phyloP scores from a whole-genome alignment of 1,140 invertebrate species.

The Nephila pilipes region DNA sequence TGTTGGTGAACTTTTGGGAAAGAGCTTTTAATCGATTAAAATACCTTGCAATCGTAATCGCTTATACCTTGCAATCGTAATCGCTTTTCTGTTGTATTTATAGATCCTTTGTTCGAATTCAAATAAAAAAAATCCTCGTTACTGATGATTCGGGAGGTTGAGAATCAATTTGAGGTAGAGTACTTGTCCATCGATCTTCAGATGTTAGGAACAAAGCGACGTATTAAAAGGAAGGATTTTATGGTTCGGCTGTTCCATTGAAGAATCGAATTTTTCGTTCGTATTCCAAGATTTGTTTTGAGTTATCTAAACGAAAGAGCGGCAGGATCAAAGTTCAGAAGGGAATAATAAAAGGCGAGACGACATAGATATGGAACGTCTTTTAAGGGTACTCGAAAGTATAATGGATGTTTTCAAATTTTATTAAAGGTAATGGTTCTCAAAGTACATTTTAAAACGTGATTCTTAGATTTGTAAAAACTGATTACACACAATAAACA shows the following conservation, averaged over 20 bases:
- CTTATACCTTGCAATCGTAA: conserved; percentile 23
- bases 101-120: conserved; percentile 30
- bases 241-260: conserved; percentile 20
- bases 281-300: conserved; percentile 9
- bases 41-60: conserved; percentile 27
- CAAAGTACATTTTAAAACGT: not conserved
- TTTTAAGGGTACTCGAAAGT: not conserved
- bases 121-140: conserved; percentile 26
- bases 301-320: not conserved
- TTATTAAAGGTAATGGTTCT: not conserved
- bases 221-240: conserved; percentile 32
- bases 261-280: not conserved
- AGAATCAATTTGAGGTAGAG: conserved; percentile 18
- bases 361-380: not conserved
- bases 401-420: not conserved
- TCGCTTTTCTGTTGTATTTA: conserved; percentile 27
- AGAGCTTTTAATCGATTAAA: conserved; percentile 23
- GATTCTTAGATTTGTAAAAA: too few relatives aligned
- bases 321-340: not conserved
- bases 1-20: not conserved
- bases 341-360: not conserved
- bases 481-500: too few relatives aligned
- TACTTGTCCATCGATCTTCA: not conserved
- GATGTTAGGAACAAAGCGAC: not conserved
- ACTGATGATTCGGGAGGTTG: conserved; percentile 18